Evolutionary conservation across 1,140 invertebrate species (phyloP), one percentile per base, ranked within the genome.

Genomic region (Lordiphosa mommai): DNA sequence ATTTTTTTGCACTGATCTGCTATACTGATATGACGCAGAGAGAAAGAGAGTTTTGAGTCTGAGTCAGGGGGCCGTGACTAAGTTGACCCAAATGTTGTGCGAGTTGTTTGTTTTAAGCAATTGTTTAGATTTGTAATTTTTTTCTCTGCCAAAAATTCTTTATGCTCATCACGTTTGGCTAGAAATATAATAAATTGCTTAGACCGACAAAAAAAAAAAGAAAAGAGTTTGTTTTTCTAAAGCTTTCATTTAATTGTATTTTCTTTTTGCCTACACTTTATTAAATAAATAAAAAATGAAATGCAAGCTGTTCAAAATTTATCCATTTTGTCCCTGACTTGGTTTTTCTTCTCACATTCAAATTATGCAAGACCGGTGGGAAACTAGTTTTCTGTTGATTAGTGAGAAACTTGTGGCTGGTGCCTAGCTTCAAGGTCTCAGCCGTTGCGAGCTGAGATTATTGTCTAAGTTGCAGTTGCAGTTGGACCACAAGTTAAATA

Each of bases 371-470:
- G 51, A 20, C 9, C 44, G 47, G 58, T 57, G 64, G 46, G 12
- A 61, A 67, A 67, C 64, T 34, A 47, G 64, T 66, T 60, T 65
- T 46, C 29, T 50, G 55, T 48, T 41, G 59, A 61, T 61, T 63
- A 37, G 58, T 67, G 64, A 51, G 64, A 67, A 67, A 67, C 46
- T 67, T 44, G 37, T 44, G 37, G 41, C 38, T 52, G 29, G 52
- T 36, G 49, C 23, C 23, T 27, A 27, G 23, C 23, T 27, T 7
- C 5, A 27, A 27, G 23, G 23, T 27, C n/a, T 27, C 6, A 1
- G 23, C 23, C 6, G 23, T 27, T 27, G 23, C 6, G 6, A 27
- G 23, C 23, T 27, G 4, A 23, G 20, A 23, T 23, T 23, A 23
- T 23, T 23, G 20, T 23, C 20, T 1, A 23, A 23, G 20, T 6